These are phyloP conservation scores for Intellagama lesueurii DNA, from an alignment of 2,797 vertebrate species.

Conservation along the genomic window DNA sequence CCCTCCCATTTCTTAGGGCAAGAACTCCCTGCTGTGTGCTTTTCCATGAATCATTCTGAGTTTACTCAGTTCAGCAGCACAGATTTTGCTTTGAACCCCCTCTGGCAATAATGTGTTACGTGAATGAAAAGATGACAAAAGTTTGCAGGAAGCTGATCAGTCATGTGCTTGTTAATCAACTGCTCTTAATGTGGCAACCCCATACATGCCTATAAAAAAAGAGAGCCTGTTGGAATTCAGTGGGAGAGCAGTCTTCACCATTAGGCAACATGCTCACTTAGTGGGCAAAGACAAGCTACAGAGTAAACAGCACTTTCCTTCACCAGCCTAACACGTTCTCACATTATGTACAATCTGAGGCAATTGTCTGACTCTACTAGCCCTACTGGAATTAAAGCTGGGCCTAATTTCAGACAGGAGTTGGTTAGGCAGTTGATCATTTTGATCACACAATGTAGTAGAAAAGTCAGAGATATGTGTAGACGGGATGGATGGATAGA, in stretches of 20 bases:
- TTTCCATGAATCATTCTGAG: neutral
- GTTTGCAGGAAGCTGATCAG: neutral
- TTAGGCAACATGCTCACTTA: neutral
- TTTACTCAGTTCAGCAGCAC: neutral
- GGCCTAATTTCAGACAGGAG: neutral
- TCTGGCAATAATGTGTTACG: neutral
- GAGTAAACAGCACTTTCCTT: neutral
- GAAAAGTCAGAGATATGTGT: neutral
- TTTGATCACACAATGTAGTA: too few species aligned
- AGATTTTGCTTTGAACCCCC: neutral
- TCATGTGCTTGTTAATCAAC: neutral
- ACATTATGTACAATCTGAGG: neutral
- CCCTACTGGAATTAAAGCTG: neutral
- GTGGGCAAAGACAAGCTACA: neutral
- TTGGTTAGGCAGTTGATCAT: neutral
- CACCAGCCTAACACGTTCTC: neutral
- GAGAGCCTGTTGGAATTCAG: neutral
- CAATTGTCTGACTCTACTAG: neutral
- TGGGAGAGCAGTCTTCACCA: too few species aligned
- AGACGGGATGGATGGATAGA: neutral
- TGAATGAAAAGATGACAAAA: neutral
- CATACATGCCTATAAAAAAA: neutral
- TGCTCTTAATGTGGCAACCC: neutral
- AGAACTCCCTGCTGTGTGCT: neutral
- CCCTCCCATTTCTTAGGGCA: neutral